A percentile compares a stretch with the other conserved stretches of the same genome.
phyloP scores from a whole-genome alignment of 1,140 invertebrate genomes.

The Proctacanthus coquilletti region DNA sequence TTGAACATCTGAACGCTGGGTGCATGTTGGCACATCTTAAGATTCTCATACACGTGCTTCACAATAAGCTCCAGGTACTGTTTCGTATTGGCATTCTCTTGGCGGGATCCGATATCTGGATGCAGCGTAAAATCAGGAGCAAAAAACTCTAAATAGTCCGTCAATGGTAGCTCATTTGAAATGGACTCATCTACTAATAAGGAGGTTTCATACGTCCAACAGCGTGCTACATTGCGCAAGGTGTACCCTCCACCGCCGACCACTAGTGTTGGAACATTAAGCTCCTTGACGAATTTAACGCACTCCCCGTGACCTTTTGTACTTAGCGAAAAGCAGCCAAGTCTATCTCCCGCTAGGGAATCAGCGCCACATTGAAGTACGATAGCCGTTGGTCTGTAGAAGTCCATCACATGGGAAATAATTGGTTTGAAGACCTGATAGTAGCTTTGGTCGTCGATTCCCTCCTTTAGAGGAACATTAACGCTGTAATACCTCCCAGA shows the following conservation, averaged over 20 bases:
- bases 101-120: constrained; percentile 61
- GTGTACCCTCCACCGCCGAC: constrained; percentile 81
- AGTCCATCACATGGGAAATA: constrained; percentile 89
- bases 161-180: constrained; percentile 81
- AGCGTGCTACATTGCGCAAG: constrained; percentile 90
- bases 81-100: constrained; percentile 85
- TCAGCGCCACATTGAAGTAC: constrained; percentile 98
- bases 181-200: constrained; percentile 81
- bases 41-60: constrained; percentile 69
- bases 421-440: constrained; percentile 88
- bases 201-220: constrained; percentile 98
- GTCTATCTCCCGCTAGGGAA: constrained; percentile 85
- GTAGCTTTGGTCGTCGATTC: constrained; percentile 91
- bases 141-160: constrained; percentile 91
- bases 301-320: constrained; percentile 81
- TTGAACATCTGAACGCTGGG: constrained; percentile 89
- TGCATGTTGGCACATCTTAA: constrained; percentile 78
- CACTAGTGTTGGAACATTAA: constrained; percentile 86
- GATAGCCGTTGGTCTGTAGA: constrained; percentile 91
- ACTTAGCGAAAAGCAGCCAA: constrained; percentile 42
- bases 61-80: constrained; percentile 81
- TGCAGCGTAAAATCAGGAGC: constrained; percentile 88
- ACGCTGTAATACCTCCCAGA: constrained; percentile 90
- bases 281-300: constrained; percentile 87
- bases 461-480: constrained; percentile 92